Evolutionary conservation across 2,113 vertebrate genomes (phyloP).

Genomic region (Carettochelys insculpta): DNA sequence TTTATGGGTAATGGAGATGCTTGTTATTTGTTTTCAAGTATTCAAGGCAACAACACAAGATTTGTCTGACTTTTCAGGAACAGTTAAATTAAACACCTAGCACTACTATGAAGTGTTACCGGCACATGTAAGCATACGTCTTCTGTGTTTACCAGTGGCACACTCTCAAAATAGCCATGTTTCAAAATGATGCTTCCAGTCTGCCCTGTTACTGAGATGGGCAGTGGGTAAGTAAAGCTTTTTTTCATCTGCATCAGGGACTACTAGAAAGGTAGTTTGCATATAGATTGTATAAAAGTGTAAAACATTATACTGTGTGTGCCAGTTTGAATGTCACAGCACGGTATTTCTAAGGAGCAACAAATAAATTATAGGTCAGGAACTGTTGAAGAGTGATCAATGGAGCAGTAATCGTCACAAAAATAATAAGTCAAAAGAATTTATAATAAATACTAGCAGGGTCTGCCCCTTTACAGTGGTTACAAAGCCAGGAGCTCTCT

Average conservation of each 20-base stretch:
- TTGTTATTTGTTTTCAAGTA: conserved; percentile 45
- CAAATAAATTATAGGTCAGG: not conserved
- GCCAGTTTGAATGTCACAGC: not conserved
- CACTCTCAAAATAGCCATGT: conserved; percentile 14
- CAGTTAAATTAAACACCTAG: conserved; percentile 54
- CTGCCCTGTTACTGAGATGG: not conserved
- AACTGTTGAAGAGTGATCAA: not conserved
- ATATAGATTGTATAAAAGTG: not conserved
- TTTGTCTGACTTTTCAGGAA: conserved; percentile 55
- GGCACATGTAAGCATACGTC: conserved; percentile 43
- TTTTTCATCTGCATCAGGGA: not conserved
- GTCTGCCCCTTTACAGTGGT: no score
- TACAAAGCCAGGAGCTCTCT: no score
- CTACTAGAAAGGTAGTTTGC: not conserved
- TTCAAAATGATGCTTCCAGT: conserved; percentile 19
- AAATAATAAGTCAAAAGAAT: not conserved
- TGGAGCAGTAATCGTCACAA: not conserved
- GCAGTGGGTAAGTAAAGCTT: not conserved
- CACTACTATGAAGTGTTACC: conserved; percentile 38
- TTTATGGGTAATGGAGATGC: conserved; percentile 28
- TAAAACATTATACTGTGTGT: not conserved
- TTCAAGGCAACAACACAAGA: conserved; percentile 48
- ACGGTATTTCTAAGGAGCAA: not conserved
- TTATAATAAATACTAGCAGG: conserved; percentile 22
- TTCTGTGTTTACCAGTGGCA: conserved; percentile 48